These are phyloP conservation scores for Arion vulgaris DNA, from an alignment of 1,140 invertebrate genomes.

Conservation along the genomic window DNA sequence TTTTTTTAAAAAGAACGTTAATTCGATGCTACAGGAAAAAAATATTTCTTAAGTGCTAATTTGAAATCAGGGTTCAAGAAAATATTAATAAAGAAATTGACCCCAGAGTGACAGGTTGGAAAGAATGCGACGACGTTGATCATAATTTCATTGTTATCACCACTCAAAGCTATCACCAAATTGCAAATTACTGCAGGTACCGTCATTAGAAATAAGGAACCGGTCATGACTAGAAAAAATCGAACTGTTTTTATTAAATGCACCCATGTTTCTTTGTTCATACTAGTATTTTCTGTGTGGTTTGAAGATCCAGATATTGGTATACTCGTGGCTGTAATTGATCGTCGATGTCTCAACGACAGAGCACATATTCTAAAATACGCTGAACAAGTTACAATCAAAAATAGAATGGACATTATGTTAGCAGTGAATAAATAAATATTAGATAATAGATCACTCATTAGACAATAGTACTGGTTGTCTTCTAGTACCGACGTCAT, in stretches of 20 bases:
- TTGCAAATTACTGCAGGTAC: neutral
- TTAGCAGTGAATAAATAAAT: too few relatives aligned
- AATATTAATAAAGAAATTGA: too few relatives aligned
- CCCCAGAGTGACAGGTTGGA: too few relatives aligned
- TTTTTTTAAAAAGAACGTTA: too few relatives aligned
- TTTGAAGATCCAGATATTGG: neutral
- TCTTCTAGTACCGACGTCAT: neutral
- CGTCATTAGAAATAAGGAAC: neutral
- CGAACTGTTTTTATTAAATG: neutral
- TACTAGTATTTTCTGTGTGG: neutral
- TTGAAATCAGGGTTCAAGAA: too few relatives aligned
- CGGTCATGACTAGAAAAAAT: neutral
- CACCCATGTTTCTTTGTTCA: neutral
- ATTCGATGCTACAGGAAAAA: too few relatives aligned
- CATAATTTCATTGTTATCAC: too few relatives aligned
- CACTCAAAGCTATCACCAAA: neutral
- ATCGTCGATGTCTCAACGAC: neutral
- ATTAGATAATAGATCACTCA: too few relatives aligned
- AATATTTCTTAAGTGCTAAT: too few relatives aligned
- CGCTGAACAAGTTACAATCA: neutral
- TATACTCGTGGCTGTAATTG: neutral
- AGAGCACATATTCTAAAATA: neutral
- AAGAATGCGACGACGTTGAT: too few relatives aligned
- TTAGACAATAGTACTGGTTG: too few relatives aligned
- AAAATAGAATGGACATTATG: neutral